A percentile compares a stretch with the other conserved stretches of the same genome.
Evolutionary conservation across 2,797 vertebrate species (phyloP).

Genomic region (Alauda arvensis): DNA sequence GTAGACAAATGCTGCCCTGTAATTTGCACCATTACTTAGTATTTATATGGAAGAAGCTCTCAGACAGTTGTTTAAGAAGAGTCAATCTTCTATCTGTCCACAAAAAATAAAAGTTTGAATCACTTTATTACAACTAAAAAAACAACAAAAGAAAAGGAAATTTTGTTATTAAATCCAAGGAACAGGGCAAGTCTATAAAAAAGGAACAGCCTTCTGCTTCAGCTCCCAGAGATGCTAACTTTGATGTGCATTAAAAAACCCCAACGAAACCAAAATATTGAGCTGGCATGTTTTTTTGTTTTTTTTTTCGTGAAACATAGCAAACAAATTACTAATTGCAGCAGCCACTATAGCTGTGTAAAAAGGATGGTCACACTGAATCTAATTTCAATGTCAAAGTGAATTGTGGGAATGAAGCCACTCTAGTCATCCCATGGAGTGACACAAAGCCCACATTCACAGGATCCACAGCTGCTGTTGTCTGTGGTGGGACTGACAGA

Average conservation of each 20-base stretch:
- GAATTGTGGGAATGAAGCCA: conserved; percentile 9
- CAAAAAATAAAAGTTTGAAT: not conserved
- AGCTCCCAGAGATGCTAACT: not conserved
- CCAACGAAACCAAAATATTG: not conserved
- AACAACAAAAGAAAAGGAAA: not conserved
- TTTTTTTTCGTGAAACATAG: not conserved
- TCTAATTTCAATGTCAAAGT: not conserved
- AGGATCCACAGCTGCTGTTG: not conserved
- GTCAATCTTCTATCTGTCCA: not conserved
- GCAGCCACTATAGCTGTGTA: not conserved
- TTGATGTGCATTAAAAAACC: not conserved
- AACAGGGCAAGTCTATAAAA: not conserved
- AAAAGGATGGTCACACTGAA: not conserved
- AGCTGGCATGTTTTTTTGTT: not conserved
- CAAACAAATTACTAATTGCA: not conserved
- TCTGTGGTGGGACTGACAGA: not conserved
- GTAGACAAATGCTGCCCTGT: not conserved
- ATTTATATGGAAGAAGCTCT: not conserved
- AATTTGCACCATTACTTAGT: not conserved
- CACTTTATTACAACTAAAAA: not conserved
- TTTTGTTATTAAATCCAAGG: not conserved
- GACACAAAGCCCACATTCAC: not conserved
- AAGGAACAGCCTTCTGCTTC: not conserved
- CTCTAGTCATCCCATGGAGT: not conserved
- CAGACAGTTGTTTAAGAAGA: not conserved